Evolutionary conservation across 1,140 invertebrate species (phyloP), one percentile per base, ranked within the genome.

Genomic region (Bactericera cockerelli): DNA sequence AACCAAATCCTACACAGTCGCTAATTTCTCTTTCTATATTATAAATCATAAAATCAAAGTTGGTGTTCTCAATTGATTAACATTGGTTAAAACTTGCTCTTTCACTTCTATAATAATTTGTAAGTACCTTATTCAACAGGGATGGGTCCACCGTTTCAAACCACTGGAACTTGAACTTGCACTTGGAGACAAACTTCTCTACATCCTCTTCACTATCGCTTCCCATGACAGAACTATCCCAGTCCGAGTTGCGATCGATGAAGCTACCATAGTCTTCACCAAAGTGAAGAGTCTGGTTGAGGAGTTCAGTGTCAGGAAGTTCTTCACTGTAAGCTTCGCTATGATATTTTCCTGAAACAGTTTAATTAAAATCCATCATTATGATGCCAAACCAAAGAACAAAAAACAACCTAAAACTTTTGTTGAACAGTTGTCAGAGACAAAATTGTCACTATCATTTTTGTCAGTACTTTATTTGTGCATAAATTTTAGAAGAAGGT

Each of bases 191-290:
- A 16, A 49, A 49, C 19, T n/a, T 49, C 22, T 49, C 42, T 8
- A 49, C 42, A 49, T 49, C 42, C 22, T 49, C 42, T 49, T 49
- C 42, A 49, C n/a, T 19, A 4, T 49, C 42, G n/a, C 42, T 49
- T 8, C 19, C 42, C n/a, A 49, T n/a, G 6, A 49, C 22, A 4
- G 42, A 22, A n/a, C 42, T 49, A 4, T 49, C 42, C 3, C 83
- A 83, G 67, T 89, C 87, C 0, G 87, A 89, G 68, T 88, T 86
- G 63, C 86, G 89, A 70, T 91, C 89, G 21, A 93, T 75, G 70
- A 83, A 90, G 65, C 83, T 84, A 67, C 89, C 77, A 71, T 93
- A 93, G 74, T 93, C 89, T 70, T 93, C 90, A 26, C 89, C 89
- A 70, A 92, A 93, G 67, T 91, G 87, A 57, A 92, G 70, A 13